phyloP scores from a whole-genome alignment of 2,113 vertebrate genomes.

The Sander vitreus region DNA sequence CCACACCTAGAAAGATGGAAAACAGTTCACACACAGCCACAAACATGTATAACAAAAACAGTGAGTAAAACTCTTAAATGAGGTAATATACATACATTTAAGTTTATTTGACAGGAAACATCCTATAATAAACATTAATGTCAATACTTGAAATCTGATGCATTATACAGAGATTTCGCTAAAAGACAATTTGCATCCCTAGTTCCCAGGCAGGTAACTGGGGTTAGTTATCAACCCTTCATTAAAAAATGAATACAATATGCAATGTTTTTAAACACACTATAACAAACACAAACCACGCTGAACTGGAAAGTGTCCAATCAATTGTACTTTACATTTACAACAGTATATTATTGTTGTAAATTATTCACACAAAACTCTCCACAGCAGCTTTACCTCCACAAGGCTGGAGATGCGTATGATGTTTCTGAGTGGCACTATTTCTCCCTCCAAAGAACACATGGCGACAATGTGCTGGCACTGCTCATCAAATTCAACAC shows the following conservation, averaged over 20 bases:
- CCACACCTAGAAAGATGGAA: constrained; percentile 86
- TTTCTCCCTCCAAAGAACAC: constrained; percentile 95
- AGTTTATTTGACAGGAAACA: neutral
- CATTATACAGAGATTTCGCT: neutral
- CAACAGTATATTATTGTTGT: no score
- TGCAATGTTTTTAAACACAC: neutral
- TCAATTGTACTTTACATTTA: neutral
- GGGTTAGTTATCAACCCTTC: neutral
- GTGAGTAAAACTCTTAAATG: no score
- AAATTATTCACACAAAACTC: neutral
- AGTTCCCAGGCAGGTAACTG: neutral
- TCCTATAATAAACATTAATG: neutral
- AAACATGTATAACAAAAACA: constrained; percentile 4
- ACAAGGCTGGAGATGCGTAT: constrained; percentile 92
- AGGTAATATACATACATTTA: neutral
- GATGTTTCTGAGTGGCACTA: constrained; percentile 90
- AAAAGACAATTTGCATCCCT: neutral
- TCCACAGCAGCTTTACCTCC: constrained; percentile 86
- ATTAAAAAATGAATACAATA: neutral
- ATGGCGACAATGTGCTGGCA: constrained; percentile 93
- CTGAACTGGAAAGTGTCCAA: neutral
- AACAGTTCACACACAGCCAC: constrained; percentile 26
- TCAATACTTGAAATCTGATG: neutral
- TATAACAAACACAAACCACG: neutral
- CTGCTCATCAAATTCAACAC: constrained; percentile 92